Evolutionary conservation across 2,797 vertebrate genomes (phyloP).

Genomic region (Pangasius larnaudii): DNA sequence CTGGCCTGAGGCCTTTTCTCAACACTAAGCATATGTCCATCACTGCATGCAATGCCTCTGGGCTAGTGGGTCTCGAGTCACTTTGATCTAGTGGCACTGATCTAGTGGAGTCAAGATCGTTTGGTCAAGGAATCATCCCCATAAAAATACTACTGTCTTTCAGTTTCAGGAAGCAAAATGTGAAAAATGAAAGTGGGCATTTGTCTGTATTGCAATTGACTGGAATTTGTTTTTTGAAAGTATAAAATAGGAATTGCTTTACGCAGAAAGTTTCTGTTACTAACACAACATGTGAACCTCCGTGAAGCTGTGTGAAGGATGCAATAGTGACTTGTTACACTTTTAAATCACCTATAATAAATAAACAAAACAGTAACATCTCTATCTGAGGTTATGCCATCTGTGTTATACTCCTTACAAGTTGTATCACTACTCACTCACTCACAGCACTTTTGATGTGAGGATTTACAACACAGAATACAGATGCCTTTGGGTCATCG

Average conservation of each 20-base stretch:
- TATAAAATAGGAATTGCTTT: neutral
- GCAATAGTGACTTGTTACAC: neutral
- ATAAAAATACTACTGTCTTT: neutral
- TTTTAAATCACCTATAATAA: neutral
- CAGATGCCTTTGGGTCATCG: neutral
- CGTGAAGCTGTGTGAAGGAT: neutral
- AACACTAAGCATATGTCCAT: conserved; percentile 47
- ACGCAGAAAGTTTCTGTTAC: neutral
- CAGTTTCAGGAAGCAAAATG: neutral
- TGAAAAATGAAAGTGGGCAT: neutral
- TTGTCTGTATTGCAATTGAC: neutral
- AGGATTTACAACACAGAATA: conserved; percentile 13
- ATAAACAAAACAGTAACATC: neutral
- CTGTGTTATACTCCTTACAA: neutral
- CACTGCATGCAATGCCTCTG: conserved; percentile 36
- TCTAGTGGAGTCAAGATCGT: neutral
- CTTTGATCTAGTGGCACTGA: conserved; percentile 29
- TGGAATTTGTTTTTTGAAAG: neutral
- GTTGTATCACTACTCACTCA: neutral
- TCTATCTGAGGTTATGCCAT: neutral
- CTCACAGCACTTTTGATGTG: neutral
- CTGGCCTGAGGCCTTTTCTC: conserved; percentile 32
- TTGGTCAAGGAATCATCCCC: neutral
- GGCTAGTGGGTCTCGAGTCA: conserved; percentile 15
- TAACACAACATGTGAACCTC: neutral